phyloP scores from a whole-genome alignment of 2,113 vertebrate genomes.

The Xerus inauris region DNA sequence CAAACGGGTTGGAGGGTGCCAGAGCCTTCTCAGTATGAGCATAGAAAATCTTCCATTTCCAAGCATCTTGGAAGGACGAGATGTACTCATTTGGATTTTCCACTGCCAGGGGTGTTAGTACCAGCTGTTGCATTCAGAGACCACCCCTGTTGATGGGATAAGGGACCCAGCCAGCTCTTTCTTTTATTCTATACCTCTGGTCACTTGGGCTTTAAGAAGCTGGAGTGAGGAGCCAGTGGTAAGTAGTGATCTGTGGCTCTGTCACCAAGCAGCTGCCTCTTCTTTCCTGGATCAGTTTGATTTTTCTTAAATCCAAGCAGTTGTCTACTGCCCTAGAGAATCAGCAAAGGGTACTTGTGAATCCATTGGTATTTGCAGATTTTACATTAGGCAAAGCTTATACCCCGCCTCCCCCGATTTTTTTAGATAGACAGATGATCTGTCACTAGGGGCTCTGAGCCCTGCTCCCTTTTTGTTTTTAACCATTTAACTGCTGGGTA shows the following conservation, averaged over 20 bases:
- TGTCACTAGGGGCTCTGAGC: neutral
- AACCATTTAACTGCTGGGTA: constrained; percentile 44
- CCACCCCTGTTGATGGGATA: constrained; percentile 64
- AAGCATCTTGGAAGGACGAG: constrained; percentile 60
- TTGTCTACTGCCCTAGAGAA: constrained; percentile 57
- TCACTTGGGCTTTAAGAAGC: constrained; percentile 60
- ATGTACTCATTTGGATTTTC: constrained; percentile 64
- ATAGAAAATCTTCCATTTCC: constrained; percentile 67
- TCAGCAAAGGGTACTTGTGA: constrained; percentile 44
- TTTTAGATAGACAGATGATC: constrained; percentile 41
- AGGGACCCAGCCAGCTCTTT: constrained; percentile 35
- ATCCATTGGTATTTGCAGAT: constrained; percentile 52
- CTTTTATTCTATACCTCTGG: constrained; percentile 62
- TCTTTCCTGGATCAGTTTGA: constrained; percentile 71
- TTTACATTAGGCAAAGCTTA: constrained; percentile 51
- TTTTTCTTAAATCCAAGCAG: constrained; percentile 73
- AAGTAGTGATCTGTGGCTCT: neutral
- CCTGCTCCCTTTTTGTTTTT: constrained; percentile 28
- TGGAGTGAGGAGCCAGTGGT: neutral
- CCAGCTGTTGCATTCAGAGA: constrained; percentile 74
- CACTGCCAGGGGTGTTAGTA: constrained; percentile 57
- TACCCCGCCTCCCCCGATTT: neutral
- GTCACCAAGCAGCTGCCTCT: constrained; percentile 68
- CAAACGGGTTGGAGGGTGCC: constrained; percentile 58
- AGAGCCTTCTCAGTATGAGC: constrained; percentile 68